Percentiles rank a stretch among this genome's conserved stretches.
These are phyloP conservation scores for Meganola albula DNA, from an alignment of 2,888 invertebrate species.

Conservation along the genomic window DNA sequence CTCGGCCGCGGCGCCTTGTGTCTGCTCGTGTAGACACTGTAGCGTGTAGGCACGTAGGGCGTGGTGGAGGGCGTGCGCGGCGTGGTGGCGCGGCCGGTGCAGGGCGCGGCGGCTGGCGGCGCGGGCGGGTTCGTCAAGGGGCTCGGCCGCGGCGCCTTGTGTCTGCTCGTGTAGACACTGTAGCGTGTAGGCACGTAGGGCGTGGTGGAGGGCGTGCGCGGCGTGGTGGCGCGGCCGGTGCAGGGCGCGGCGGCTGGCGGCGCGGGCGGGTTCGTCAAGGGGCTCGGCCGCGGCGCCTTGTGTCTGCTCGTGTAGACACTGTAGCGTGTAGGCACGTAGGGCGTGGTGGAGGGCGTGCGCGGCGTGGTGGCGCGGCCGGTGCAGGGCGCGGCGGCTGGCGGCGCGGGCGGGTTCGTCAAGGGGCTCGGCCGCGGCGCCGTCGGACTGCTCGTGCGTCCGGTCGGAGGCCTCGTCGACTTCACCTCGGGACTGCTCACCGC, in stretches of 20 bases:
- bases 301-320: conserved; percentile 42
- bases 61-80: conserved; percentile 57
- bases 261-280: conserved; percentile 50
- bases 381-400: conserved; percentile 46
- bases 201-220: conserved; percentile 54
- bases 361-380: conserved; percentile 51
- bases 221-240: conserved; percentile 47
- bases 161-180: conserved; percentile 38
- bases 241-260: conserved; percentile 50
- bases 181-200: conserved; percentile 34
- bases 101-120: conserved; percentile 49
- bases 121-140: conserved; percentile 53
- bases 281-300: conserved; percentile 50
- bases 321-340: conserved; percentile 32
- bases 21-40: conserved; percentile 48
- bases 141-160: conserved; percentile 50
- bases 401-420: conserved; percentile 50
- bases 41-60: conserved; percentile 38
- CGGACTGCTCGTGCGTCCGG: conserved; percentile 54
- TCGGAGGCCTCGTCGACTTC: conserved; percentile 60
- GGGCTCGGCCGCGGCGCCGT: conserved; percentile 53
- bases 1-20: conserved; percentile 53
- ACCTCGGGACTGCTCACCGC: conserved; percentile 52
- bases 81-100: conserved; percentile 45
- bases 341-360: conserved; percentile 54